These are phyloP conservation scores for Tipula unca DNA, from an alignment of 2,888 invertebrate genomes.

Conservation along the genomic window DNA sequence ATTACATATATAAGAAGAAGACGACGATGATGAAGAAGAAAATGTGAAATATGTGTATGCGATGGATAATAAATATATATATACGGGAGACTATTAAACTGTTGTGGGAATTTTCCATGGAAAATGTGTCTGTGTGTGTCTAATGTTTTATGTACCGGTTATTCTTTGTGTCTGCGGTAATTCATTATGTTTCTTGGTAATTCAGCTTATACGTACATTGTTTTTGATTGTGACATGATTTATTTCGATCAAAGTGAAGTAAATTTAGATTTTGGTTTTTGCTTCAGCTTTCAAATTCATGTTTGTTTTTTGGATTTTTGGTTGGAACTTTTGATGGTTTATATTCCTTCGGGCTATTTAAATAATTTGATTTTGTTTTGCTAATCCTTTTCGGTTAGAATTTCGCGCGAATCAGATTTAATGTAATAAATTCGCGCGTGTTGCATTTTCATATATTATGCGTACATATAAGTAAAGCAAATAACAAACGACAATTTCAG, in stretches of 20 bases:
- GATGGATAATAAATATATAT: not conserved
- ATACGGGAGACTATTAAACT: not conserved
- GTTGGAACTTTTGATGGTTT: not conserved
- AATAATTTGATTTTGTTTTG: not conserved
- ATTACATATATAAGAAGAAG: not conserved
- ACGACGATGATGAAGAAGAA: not conserved
- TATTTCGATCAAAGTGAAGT: not conserved
- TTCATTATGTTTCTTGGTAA: not conserved
- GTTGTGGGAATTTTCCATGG: not conserved
- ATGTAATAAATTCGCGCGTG: too few species aligned
- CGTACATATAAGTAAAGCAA: too few species aligned
- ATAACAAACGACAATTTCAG: too few species aligned
- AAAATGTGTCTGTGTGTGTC: not conserved
- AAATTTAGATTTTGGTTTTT: not conserved
- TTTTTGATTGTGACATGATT: slow-evolving; percentile 8
- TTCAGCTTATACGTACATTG: not conserved
- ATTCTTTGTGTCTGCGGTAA: not conserved
- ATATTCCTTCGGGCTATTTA: not conserved
- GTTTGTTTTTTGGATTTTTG: not conserved
- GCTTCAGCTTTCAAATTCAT: not conserved
- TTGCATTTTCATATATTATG: too few species aligned
- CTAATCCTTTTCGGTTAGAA: not conserved
- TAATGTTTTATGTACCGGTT: not conserved
- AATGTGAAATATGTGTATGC: not conserved
- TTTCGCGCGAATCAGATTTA: too few species aligned